Base-by-base conservation (phyloP, 2,888 invertebrate genomes). In the Apomyelois bistriatella region DNA sequence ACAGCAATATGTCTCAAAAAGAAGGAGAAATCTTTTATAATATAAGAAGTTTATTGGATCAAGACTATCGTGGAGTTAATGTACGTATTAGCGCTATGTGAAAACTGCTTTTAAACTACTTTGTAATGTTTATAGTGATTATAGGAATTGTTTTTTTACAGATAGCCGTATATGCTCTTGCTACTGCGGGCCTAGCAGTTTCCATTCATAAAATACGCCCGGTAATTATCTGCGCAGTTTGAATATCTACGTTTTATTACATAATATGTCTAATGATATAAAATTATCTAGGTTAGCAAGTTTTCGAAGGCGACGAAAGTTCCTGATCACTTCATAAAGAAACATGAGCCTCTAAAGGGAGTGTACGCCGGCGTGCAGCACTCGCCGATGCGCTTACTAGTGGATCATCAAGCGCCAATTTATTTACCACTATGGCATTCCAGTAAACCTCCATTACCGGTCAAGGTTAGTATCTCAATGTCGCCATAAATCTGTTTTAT, bases 121-220 rank as follows among this genome's bases (percentile, higher is more conserved):
- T 54, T 37, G 22, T 22, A 48, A 53, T 57, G 59, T 59, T 64
- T 58, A 62, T 68, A 58, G 66, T 57, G 5, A 22, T 22, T 22
- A 5, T 22, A n/a, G n/a, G n/a, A n/a, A 53, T 52, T 59, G 59
- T 59, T 67, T 59, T 61, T 69, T 63, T 68, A 63, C 82, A 93
- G 92, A 85, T 92, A 70, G 84, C 91, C 48, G 91, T 92, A 41
- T 93, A 93, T 69, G 91, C 92, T 53, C 73, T 93, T 52, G 92
- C 92, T 30, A 86, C 92, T 51, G 80, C 91, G 52, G 91, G 92
- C 10, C 74, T 93, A 53, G 84, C 91, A 47, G 69, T 89, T 58
- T 92, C 93, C 12, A 78, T 93, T 64, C 88, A 92, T 68, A 92
- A 85, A 79, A 91, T 93, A 58, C 90, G 92, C 68, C 93, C 93